Percentiles rank a stretch among this genome's conserved stretches.
Conservation (phyloP, 1,140 invertebrate genomes). For the Radopholus similis region DNA sequence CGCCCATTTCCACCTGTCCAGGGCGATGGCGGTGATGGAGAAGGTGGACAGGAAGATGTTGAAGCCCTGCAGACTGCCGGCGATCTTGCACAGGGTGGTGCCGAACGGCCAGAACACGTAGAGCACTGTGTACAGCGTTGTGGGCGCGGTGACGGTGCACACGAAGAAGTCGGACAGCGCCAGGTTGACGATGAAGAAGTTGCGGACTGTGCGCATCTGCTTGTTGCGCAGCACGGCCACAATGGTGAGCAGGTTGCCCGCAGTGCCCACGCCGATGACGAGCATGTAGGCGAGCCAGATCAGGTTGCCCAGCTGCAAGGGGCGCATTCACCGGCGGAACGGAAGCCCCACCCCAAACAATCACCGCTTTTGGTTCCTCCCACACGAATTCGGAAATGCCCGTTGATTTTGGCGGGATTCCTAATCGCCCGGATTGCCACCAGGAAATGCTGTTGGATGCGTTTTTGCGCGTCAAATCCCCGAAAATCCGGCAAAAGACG, state of each 20-base stretch:
- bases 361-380: too few relatives aligned
- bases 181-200: constrained; percentile 59
- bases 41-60: constrained; percentile 62
- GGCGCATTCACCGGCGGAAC: too few relatives aligned
- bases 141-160: constrained; percentile 59
- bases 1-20: constrained; percentile 55
- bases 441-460: too few relatives aligned
- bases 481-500: too few relatives aligned
- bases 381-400: too few relatives aligned
- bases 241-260: constrained; percentile 54
- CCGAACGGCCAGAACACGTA: constrained; percentile 61
- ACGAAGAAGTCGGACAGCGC: constrained; percentile 58
- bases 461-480: too few relatives aligned
- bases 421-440: too few relatives aligned
- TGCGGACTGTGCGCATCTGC: constrained; percentile 50
- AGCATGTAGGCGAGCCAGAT: constrained; percentile 47
- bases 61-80: constrained; percentile 58
- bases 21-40: constrained; percentile 61
- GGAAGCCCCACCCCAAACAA: too few relatives aligned
- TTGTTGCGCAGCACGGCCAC: constrained; percentile 51
- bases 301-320: constrained; percentile 46
- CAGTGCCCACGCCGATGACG: constrained; percentile 49
- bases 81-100: constrained; percentile 55
- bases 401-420: not conserved
- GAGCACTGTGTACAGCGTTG: constrained; percentile 56